phyloP scores from a whole-genome alignment of 2,797 vertebrate species.

The Lepus townsendii region DNA sequence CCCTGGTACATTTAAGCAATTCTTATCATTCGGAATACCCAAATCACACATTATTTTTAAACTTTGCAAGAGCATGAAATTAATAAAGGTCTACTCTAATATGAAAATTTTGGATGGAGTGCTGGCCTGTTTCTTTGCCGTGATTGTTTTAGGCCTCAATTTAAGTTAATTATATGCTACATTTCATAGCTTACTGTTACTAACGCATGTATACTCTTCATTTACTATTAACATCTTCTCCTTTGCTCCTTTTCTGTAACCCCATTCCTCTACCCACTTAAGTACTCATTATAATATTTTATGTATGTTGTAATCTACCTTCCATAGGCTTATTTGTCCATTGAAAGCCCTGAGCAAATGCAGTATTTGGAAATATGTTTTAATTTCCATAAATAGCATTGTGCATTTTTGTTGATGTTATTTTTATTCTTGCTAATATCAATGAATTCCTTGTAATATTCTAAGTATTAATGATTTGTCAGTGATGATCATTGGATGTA shows the following conservation, averaged over 20 bases:
- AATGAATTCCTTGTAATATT: neutral
- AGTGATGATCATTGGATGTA: neutral
- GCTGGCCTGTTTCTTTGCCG: neutral
- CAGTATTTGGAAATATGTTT: neutral
- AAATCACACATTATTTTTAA: neutral
- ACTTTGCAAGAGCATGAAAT: neutral
- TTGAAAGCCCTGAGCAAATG: neutral
- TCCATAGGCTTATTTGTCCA: neutral
- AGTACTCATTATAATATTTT: neutral
- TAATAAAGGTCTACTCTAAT: neutral
- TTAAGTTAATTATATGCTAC: neutral
- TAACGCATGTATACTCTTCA: neutral
- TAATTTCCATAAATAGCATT: neutral
- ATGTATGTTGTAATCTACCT: neutral
- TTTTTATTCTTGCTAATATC: neutral
- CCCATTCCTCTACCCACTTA: neutral
- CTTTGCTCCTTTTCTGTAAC: neutral
- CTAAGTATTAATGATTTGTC: neutral
- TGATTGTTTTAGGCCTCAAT: neutral
- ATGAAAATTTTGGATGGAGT: neutral
- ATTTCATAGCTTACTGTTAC: neutral
- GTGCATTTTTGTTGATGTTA: neutral
- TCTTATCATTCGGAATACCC: neutral
- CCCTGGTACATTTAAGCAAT: neutral
- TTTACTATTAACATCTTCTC: conserved; percentile 6